Conservation (phyloP, 2,888 invertebrate genomes). For the Marasmarcha lunaedactyla region DNA sequence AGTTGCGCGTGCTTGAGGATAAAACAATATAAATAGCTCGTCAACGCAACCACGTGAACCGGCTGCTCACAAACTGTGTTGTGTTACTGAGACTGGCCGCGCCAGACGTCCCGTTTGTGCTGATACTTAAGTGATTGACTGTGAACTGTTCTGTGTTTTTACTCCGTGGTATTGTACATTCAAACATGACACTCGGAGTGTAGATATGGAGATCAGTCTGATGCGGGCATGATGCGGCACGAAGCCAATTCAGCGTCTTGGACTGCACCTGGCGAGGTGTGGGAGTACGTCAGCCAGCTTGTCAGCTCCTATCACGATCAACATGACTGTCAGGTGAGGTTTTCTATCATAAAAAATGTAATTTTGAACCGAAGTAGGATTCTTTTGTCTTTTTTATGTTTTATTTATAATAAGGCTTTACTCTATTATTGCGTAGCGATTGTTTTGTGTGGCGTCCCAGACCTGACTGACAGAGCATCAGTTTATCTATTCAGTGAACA, state of each 20-base stretch:
- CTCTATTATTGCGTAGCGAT: too few relatives aligned
- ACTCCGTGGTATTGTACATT: background rate
- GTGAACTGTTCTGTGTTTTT: too few relatives aligned
- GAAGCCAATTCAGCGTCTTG: constrained; percentile 51
- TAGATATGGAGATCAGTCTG: constrained; percentile 21
- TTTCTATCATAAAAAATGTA: too few relatives aligned
- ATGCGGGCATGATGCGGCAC: constrained; percentile 66
- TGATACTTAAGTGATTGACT: background rate
- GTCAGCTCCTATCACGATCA: constrained; percentile 73
- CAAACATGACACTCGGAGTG: too few relatives aligned
- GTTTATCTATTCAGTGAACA: too few relatives aligned
- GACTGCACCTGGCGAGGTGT: constrained; percentile 72
- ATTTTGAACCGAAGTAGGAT: background rate
- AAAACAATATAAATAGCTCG: constrained; percentile 69
- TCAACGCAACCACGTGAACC: constrained; percentile 29
- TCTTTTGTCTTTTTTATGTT: background rate
- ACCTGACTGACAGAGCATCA: too few relatives aligned
- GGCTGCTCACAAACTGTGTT: too few relatives aligned
- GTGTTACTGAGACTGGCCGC: too few relatives aligned
- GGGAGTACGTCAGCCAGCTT: constrained; percentile 76
- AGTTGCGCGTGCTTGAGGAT: constrained; percentile 66
- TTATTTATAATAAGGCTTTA: too few relatives aligned
- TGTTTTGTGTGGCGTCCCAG: too few relatives aligned
- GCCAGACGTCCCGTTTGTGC: too few relatives aligned
- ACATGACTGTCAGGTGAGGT: constrained; percentile 56